Conservation (phyloP, 2,888 invertebrate genomes). For the Rhabditoides inermis region DNA sequence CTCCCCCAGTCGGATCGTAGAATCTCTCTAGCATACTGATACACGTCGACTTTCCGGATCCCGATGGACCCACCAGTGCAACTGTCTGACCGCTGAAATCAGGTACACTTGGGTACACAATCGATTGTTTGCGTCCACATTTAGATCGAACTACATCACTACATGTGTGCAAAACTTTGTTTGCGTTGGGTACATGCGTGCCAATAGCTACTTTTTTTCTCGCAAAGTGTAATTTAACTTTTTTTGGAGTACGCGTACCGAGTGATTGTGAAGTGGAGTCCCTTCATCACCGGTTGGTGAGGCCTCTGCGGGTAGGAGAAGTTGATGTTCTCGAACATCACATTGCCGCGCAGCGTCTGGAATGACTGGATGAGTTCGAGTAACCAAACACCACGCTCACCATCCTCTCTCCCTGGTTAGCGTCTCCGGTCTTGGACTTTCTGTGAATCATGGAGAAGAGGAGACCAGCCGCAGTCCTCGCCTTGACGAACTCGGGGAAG, state of each 20-base stretch:
- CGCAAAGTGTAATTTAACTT: too few relatives aligned
- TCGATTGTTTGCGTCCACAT: too few relatives aligned
- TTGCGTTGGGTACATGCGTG: too few relatives aligned
- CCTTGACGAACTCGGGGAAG: conserved; percentile 55
- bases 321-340: conserved; percentile 50
- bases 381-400: conserved; percentile 7
- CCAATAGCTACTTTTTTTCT: too few relatives aligned
- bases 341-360: conserved; percentile 46
- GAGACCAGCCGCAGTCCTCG: conserved; percentile 53
- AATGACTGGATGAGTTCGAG: conserved; percentile 12
- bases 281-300: conserved; percentile 41
- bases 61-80: conserved; percentile 64
- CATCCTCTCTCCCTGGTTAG: conserved; percentile 20
- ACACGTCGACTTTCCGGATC: conserved; percentile 80
- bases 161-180: too few relatives aligned
- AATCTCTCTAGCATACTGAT: conserved; percentile 74
- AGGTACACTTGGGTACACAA: background rate
- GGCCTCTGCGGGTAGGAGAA: conserved; percentile 54
- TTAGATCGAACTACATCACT: too few relatives aligned
- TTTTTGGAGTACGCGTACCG: conserved; percentile 27
- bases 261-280: conserved; percentile 46
- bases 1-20: conserved; percentile 68
- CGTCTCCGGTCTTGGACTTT: conserved; percentile 52
- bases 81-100: conserved; percentile 41
- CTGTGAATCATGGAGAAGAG: conserved; percentile 52